Evolutionary conservation across 2,113 vertebrate species (phyloP), one percentile per base, ranked within the genome.

Genomic region (Leuciscus idus): DNA sequence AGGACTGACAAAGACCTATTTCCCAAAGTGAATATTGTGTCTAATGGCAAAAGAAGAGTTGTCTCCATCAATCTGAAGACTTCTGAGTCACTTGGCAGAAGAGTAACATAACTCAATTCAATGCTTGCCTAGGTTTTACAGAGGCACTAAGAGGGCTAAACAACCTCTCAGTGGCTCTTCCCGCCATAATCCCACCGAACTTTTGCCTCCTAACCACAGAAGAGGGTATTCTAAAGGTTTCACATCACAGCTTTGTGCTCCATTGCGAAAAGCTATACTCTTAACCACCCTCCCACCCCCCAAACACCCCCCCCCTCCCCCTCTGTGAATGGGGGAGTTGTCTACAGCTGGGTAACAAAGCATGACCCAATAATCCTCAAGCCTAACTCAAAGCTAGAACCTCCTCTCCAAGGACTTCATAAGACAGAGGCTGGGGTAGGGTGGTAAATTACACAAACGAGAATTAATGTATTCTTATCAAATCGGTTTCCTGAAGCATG

Each of bases 341-440:
- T 94, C 92, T 95, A 94, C 94, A 95, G 94, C 93, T 94, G 94
- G 93, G 92, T 94, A 95, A 95, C 94, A 94, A 94, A 94, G 94
- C 94, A 93, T 95, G 93, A 94, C 94, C 94, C 94, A 94, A 93
- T 95, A 95, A 95, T 95, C 95, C 95, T 90, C 89, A 92, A 92
- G 91, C 92, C 93, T 93, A 92, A 93, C 92, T 94, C 91, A 93
- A 93, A 94, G 91, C 92, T 92, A 90, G 90, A 89, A 90, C 83
- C 89, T 90, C 36, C 90, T 88, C 91, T 92, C 92, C 90, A 93
- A 95, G 91, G 93, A 94, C 94, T 94, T 93, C 89, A 93, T 93
- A 93, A 92, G 89, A 88, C 88, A 85, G 75, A 79, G 83, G 91
- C 79, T 72, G 6, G 73, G 70, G 23, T 57, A 36, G 28, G 28